Evolutionary conservation across 2,888 invertebrate species (phyloP).

Genomic region (Leucophora obtusa): DNA sequence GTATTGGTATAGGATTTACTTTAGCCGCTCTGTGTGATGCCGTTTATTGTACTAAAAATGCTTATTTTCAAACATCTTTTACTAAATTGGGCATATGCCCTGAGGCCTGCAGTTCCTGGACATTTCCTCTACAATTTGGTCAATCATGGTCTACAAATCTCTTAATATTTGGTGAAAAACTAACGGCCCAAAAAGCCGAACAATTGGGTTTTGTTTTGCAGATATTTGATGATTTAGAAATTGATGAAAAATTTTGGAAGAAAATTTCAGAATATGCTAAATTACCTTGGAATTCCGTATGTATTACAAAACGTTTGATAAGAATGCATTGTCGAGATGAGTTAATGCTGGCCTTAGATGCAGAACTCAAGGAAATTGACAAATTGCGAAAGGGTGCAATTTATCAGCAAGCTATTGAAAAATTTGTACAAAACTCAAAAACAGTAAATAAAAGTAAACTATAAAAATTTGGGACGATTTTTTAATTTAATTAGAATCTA

Average conservation of each 20-base stretch:
- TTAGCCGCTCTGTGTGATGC: slow-evolving; percentile 91
- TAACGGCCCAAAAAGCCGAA: slow-evolving; percentile 88
- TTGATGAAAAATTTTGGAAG: slow-evolving; percentile 80
- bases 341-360: slow-evolving; percentile 83
- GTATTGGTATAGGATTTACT: slow-evolving; percentile 89
- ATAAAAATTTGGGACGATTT: no score
- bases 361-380: slow-evolving; percentile 84
- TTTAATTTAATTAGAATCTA: no score
- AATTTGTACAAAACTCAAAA: slow-evolving; percentile 54
- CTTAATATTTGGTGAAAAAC: slow-evolving; percentile 85
- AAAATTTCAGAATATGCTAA: slow-evolving; percentile 80
- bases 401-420: slow-evolving; percentile 80
- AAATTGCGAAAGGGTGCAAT: slow-evolving; percentile 84
- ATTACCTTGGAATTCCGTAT: slow-evolving; percentile 81
- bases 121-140: slow-evolving; percentile 91
- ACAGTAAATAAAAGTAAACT: slow-evolving; percentile 55
- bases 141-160: slow-evolving; percentile 84
- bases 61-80: slow-evolving; percentile 95
- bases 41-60: slow-evolving; percentile 90
- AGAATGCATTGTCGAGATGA: slow-evolving; percentile 81
- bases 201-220: slow-evolving; percentile 88
- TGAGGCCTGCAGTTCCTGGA: slow-evolving; percentile 92
- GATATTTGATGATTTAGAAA: slow-evolving; percentile 84
- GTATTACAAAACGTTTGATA: slow-evolving; percentile 85
- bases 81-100: slow-evolving; percentile 89